phyloP scores from a whole-genome alignment of 2,888 invertebrate species.

The Tetragonisca angustula region DNA sequence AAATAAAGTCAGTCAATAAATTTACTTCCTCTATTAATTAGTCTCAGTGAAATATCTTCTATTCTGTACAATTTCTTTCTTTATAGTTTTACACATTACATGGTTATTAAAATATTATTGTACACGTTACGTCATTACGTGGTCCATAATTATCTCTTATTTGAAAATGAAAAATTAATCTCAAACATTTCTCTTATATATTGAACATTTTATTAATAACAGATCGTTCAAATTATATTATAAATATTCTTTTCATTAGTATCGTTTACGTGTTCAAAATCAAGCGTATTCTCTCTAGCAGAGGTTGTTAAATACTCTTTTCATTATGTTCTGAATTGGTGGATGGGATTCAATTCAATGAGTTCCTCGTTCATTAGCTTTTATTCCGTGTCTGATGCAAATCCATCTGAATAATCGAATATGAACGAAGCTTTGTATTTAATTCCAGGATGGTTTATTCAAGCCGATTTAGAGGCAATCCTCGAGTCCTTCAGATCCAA shows the following conservation, averaged over 20 bases:
- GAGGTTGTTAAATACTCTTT: constrained; percentile 9
- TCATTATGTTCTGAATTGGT: background rate
- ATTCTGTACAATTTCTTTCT: no score
- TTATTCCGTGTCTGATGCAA: constrained; percentile 20
- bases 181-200: background rate
- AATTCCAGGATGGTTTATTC: constrained; percentile 22
- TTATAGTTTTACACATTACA: no score
- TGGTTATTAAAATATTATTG: no score
- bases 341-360: background rate
- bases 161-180: background rate
- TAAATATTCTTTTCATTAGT: background rate
- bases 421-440: constrained; percentile 22
- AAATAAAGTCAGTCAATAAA: background rate
- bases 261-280: background rate
- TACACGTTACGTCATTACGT: no score
- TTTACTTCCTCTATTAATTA: no score
- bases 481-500: constrained; percentile 21
- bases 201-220: background rate
- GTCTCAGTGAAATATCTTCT: no score
- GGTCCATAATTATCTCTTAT: background rate
- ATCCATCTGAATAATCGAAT: constrained; percentile 25
- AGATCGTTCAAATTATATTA: background rate
- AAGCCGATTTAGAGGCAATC: constrained; percentile 17
- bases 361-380: constrained; percentile 19
- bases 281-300: background rate